These are phyloP conservation scores for Orbicella faveolata DNA, from an alignment of 64 coral and sea anemone species.

Conservation along the genomic window DNA sequence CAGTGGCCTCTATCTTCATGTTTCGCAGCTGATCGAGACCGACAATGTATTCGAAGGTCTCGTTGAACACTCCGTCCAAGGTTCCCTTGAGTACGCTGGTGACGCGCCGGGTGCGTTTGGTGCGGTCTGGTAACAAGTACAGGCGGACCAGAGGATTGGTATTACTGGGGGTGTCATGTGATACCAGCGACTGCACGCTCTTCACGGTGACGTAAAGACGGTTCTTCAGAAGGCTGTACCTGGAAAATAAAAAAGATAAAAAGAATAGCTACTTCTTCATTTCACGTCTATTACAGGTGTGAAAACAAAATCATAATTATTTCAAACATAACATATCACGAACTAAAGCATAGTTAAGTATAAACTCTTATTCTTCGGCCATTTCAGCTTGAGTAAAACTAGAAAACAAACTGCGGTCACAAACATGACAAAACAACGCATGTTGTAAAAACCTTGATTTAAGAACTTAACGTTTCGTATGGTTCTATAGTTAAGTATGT, in stretches of 20 bases:
- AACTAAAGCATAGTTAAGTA: too few relatives aligned
- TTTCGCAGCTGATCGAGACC: slow-evolving; percentile 73
- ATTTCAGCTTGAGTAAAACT: too few relatives aligned
- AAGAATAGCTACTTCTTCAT: not conserved
- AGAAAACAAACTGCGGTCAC: too few relatives aligned
- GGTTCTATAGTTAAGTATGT: too few relatives aligned
- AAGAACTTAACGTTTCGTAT: too few relatives aligned
- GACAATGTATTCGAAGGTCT: slow-evolving; percentile 79
- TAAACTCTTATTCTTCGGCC: too few relatives aligned
- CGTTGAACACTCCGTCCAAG: slow-evolving; percentile 54
- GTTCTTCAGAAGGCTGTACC: slow-evolving; percentile 70
- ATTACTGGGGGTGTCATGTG: slow-evolving; percentile 67
- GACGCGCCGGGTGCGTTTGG: slow-evolving; percentile 84
- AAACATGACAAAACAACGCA: too few relatives aligned
- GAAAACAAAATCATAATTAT: too few relatives aligned
- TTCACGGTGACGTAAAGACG: slow-evolving; percentile 66
- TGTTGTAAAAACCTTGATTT: too few relatives aligned
- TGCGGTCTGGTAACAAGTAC: slow-evolving; percentile 86
- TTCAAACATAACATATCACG: too few relatives aligned
- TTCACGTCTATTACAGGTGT: not conserved
- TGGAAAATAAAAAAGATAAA: not conserved
- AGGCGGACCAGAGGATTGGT: slow-evolving; percentile 89
- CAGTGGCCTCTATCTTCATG: slow-evolving; percentile 71
- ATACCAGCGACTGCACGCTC: slow-evolving; percentile 56
- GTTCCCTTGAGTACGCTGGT: slow-evolving; percentile 48